A percentile compares a stretch with the other conserved stretches of the same genome.
Evolutionary conservation across 1,140 invertebrate species (phyloP).

Genomic region (Pseudomyrmex flavicornis): DNA sequence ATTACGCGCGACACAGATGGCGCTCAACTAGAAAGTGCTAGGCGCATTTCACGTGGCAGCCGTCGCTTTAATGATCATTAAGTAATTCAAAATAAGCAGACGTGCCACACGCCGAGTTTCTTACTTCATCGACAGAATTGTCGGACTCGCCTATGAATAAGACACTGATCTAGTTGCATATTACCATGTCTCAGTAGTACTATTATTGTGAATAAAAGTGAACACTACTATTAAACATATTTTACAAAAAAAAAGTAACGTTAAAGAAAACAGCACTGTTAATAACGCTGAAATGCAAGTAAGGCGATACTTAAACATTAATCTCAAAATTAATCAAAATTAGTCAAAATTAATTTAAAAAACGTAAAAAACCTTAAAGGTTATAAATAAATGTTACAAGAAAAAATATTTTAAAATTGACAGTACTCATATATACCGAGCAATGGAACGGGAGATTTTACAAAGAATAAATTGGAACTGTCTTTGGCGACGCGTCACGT

Average conservation of each 20-base stretch:
- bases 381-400: not conserved
- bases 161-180: not conserved
- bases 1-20: slow-evolving; percentile 59
- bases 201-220: no score
- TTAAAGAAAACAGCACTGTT: not conserved
- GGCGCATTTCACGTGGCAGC: slow-evolving; percentile 66
- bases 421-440: slow-evolving; percentile 27
- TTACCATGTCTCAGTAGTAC: no score
- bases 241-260: not conserved
- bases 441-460: slow-evolving; percentile 33
- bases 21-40: slow-evolving; percentile 3
- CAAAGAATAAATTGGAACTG: slow-evolving; percentile 81
- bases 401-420: slow-evolving; percentile 20
- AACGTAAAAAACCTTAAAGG: slow-evolving; percentile 1
- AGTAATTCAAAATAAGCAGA: slow-evolving; percentile 72
- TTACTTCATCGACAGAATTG: slow-evolving; percentile 26
- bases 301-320: no score
- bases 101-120: slow-evolving; percentile 30
- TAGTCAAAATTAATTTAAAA: not conserved
- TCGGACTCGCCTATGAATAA: slow-evolving; percentile 50
- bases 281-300: no score
- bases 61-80: slow-evolving; percentile 74
- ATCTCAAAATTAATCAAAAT: no score
- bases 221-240: no score
- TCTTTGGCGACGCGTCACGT: slow-evolving; percentile 76